Conservation (phyloP, 2,888 invertebrate genomes). For the Drosophila planitibia region DNA sequence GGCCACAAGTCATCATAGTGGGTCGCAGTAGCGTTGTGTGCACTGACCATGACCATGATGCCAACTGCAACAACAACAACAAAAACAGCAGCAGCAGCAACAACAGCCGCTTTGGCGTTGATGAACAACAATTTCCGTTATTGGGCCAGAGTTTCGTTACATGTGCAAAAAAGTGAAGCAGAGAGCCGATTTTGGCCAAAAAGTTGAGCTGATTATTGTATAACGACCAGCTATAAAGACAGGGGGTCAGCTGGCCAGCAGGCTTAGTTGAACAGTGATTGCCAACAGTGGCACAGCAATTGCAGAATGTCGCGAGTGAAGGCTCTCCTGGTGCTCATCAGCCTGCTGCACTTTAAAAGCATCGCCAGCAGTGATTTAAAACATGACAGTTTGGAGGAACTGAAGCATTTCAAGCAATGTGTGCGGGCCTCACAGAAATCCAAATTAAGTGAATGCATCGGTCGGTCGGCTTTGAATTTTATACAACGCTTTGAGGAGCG, state of each 20-base stretch:
- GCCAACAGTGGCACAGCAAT: neutral
- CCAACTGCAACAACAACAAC: conserved; percentile 21
- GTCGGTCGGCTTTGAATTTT: conserved; percentile 89
- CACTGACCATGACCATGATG: conserved; percentile 83
- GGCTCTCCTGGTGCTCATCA: conserved; percentile 35
- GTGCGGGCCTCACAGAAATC: conserved; percentile 85
- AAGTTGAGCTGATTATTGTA: conserved; percentile 55
- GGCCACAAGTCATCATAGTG: conserved; percentile 61
- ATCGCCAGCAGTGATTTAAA: conserved; percentile 50
- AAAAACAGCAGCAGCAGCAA: conserved; percentile 9
- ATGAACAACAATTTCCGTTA: conserved; percentile 76
- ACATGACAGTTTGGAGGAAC: conserved; percentile 53
- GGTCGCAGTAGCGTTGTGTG: conserved; percentile 59
- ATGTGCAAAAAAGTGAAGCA: conserved; percentile 66
- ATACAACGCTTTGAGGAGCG: conserved; percentile 89
- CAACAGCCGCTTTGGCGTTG: conserved; percentile 56
- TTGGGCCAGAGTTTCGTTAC: conserved; percentile 66
- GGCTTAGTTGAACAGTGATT: conserved; percentile 64
- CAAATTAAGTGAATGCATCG: conserved; percentile 88
- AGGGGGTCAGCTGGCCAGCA: conserved; percentile 58
- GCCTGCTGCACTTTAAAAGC: conserved; percentile 25
- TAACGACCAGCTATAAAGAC: conserved; percentile 59
- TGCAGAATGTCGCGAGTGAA: conserved; percentile 43
- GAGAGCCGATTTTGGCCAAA: conserved; percentile 60
- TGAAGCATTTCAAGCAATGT: conserved; percentile 85